Percentiles rank a stretch among this genome's conserved stretches.
These are phyloP conservation scores for Agrotis clavis DNA, from an alignment of 2,888 invertebrate genomes.

Conservation along the genomic window DNA sequence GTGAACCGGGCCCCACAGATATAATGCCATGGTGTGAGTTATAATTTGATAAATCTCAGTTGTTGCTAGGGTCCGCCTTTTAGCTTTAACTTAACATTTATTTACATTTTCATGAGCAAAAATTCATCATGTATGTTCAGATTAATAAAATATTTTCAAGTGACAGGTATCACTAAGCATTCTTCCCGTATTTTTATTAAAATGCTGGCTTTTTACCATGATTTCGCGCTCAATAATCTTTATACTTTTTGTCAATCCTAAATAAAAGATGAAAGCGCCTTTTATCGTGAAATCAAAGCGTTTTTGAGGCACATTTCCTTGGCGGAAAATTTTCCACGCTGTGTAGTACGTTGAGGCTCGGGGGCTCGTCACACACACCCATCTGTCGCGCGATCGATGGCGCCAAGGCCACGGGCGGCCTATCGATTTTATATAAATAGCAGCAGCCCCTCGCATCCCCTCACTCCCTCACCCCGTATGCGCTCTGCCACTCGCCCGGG, in stretches of 20 bases:
- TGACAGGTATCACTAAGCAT: not conserved
- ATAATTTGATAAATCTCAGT: slow-evolving; percentile 49
- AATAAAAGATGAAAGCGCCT: not conserved
- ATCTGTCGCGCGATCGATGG: slow-evolving; percentile 81
- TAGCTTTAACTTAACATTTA: not conserved
- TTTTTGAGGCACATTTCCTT: slow-evolving; percentile 17
- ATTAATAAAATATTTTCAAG: not conserved
- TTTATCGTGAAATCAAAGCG: slow-evolving; percentile 16
- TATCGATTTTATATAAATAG: slow-evolving; percentile 90
- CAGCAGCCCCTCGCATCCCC: slow-evolving; percentile 76
- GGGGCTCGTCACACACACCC: slow-evolving; percentile 85
- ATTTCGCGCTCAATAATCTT: not conserved
- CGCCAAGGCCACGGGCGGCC: slow-evolving; percentile 88
- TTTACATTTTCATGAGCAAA: slow-evolving; percentile 8
- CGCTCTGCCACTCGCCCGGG: slow-evolving; percentile 54
- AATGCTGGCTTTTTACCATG: not conserved
- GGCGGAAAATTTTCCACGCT: slow-evolving; percentile 38
- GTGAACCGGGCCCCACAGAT: slow-evolving; percentile 22
- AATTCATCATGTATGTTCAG: not conserved
- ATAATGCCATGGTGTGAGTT: slow-evolving; percentile 43
- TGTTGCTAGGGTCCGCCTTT: slow-evolving; percentile 38
- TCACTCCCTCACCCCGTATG: slow-evolving; percentile 52
- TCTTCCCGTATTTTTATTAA: not conserved
- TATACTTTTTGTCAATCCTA: not conserved
- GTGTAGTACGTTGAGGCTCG: slow-evolving; percentile 72